Base-by-base conservation (phyloP, 2,113 vertebrate genomes). In the Saguinus midas region DNA sequence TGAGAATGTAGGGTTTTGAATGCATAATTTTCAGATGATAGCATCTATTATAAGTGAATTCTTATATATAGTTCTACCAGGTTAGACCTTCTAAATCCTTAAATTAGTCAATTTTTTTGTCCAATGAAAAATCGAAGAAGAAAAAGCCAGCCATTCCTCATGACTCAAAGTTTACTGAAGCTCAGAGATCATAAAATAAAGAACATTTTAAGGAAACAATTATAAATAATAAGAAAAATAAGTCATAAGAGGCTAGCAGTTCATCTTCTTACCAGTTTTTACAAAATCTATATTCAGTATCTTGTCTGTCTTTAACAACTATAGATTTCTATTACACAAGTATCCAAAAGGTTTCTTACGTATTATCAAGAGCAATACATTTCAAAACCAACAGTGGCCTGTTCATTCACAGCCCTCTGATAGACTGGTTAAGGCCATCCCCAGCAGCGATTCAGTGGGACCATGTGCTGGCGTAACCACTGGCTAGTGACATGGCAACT, bases 111-210 rank as follows among this genome's bases (percentile, higher is more conserved):
- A 6, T 85, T 52, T 84, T 88, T 91, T 88, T 82, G 29, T 81
- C 91, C 80, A 84, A 68, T 92, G 48, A 68, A 90, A 87, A 90
- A 72, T 64, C 35, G 75, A 50, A 73, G 57, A 4, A 75, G 43
- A 73, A 93, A 76, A 50, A 87, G 37, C 14, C 40, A 85, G 17
- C 23, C 35, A 82, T 66, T 82, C 9, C 45, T 88, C 76, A 58
- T 73, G 40, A 93, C 20, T 91, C 40, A 68, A 72, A 73, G 66
- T 86, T 96, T 43, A 50, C 57, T 72, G 6, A 91, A 82, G 21
- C 57, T 88, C 58, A 89, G 50, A 70, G 57, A 91, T 91, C 13
- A 95, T 94, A 84, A 81, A 93, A 57, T 76, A 87, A 88, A 91
- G 16, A 68, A 94, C 8, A n/a, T 90, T 92, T 70, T 64, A 64